Base-by-base conservation (phyloP, 2,888 invertebrate genomes). In the Stenotaenia linearis region DNA sequence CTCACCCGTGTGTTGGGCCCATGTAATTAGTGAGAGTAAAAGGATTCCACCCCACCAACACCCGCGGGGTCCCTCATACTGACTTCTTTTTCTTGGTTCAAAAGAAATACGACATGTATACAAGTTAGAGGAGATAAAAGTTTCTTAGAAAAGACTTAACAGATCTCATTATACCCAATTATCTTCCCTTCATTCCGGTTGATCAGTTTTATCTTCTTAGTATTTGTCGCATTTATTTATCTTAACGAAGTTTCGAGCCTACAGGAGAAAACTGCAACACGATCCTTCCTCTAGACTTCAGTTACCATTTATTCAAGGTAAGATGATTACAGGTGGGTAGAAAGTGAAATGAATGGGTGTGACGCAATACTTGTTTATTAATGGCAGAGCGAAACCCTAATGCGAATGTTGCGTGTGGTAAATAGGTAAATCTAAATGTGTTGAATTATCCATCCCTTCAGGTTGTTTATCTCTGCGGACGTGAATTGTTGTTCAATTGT, bases 1-100 rank as follows among this genome's bases (percentile, higher is more conserved):
- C 18, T n/a, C 50, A 50, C 50, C 50, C 69, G n/a, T 69, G 75
- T 75, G 32, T 75, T 75, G 30, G 37, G 23, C 30, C 75, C 32
- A 10, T 75, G 75, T 75, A 75, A 75, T 75, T 75, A 75, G 37
- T n/a, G 75, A 21, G 28, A 74, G 18, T 10, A 74, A 30, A 74
- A 74, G 18, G 18, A 75, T n/a, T 75, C 32, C 35, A 23, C 69
- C 69, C 69, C 15, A 69, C 28, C 69, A 69, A 69, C 69, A 69
- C 69, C 69, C 69, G 25, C 69, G 69, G 69, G 50, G 69, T 69
- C 69, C 69, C 28, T 69, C 69, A 69, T 28, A 25, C 28, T 25
- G 9, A 69, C 28, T 28, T 4, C 25, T 69, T 69, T 69, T 12
- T 69, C 25, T 69, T 12, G 28, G 23, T 69, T 25, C 25, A 25